These are phyloP conservation scores for Cantharis flavilabris DNA, from an alignment of 2,888 invertebrate species.

Conservation along the genomic window DNA sequence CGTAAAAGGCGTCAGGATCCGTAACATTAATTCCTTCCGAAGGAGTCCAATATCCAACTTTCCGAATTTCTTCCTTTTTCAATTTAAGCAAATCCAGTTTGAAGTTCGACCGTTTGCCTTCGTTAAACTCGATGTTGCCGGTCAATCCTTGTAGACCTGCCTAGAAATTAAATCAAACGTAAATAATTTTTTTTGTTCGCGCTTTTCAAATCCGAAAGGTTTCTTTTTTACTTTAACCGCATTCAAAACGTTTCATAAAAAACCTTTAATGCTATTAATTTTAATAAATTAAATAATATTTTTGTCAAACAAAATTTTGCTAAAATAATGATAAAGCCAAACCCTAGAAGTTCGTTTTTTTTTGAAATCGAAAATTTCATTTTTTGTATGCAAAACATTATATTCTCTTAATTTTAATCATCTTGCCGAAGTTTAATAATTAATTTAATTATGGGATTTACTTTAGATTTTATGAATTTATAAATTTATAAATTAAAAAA, in stretches of 20 bases:
- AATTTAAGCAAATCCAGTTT: conserved; percentile 84
- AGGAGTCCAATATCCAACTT: conserved; percentile 84
- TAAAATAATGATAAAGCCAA: too few species aligned
- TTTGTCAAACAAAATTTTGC: background rate
- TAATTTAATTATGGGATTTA: too few species aligned
- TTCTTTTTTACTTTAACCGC: background rate
- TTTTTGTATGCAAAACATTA: too few species aligned
- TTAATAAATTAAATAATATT: background rate
- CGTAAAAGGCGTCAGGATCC: conserved; percentile 83
- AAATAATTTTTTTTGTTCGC: background rate
- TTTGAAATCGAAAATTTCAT: too few species aligned
- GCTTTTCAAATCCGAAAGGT: background rate
- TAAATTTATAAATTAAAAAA: too few species aligned
- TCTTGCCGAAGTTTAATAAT: too few species aligned
- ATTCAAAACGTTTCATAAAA: background rate
- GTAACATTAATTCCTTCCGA: conserved; percentile 78
- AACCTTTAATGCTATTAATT: background rate
- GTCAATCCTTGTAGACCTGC: conserved; percentile 84
- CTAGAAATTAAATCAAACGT: conserved; percentile 55
- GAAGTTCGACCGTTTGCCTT: conserved; percentile 82
- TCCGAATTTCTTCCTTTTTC: conserved; percentile 75
- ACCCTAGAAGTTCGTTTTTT: too few species aligned
- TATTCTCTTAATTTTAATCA: too few species aligned
- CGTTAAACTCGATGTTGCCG: conserved; percentile 84
- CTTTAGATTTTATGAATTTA: too few species aligned